Evolutionary conservation across 2,888 invertebrate species (phyloP).

Genomic region (Mesodorylaimus sp.): DNA sequence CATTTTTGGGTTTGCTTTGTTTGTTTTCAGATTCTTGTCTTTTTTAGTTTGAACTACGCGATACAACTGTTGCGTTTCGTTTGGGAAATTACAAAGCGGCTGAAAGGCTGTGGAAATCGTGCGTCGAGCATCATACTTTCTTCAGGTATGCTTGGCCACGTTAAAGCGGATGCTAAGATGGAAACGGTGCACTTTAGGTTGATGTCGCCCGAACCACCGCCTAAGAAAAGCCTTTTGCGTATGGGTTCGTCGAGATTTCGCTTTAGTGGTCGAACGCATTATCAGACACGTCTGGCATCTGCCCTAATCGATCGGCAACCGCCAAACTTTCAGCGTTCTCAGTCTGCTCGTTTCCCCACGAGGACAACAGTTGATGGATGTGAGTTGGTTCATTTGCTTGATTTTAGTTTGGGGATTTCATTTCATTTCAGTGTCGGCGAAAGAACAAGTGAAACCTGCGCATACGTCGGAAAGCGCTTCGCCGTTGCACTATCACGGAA

Average conservation of each 20-base stretch:
- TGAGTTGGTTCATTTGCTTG: too few species aligned
- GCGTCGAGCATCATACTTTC: conserved; percentile 98
- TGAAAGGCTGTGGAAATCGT: conserved; percentile 93
- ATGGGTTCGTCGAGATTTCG: conserved; percentile 59
- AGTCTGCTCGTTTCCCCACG: neutral
- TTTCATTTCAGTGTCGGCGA: too few species aligned
- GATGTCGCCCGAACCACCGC: conserved; percentile 60
- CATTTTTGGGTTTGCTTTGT: neutral
- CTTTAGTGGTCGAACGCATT: conserved; percentile 86
- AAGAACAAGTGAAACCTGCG: too few species aligned
- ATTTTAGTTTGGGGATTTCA: too few species aligned
- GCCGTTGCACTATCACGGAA: too few species aligned
- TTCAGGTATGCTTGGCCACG: conserved; percentile 53
- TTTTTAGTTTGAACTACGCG: conserved; percentile 65
- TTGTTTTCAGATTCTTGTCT: conserved; percentile 8
- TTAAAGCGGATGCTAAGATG: too few species aligned
- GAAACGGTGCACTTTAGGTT: too few species aligned
- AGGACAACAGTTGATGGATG: too few species aligned
- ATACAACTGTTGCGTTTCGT: conserved; percentile 89
- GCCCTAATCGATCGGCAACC: conserved; percentile 49
- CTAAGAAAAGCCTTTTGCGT: conserved; percentile 42
- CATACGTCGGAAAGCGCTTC: too few species aligned
- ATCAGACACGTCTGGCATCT: conserved; percentile 61
- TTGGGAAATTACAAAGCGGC: conserved; percentile 80
- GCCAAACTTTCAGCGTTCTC: conserved; percentile 10